These are phyloP conservation scores for Lutraria lutraria DNA, from an alignment of 2,888 invertebrate species.

Conservation along the genomic window DNA sequence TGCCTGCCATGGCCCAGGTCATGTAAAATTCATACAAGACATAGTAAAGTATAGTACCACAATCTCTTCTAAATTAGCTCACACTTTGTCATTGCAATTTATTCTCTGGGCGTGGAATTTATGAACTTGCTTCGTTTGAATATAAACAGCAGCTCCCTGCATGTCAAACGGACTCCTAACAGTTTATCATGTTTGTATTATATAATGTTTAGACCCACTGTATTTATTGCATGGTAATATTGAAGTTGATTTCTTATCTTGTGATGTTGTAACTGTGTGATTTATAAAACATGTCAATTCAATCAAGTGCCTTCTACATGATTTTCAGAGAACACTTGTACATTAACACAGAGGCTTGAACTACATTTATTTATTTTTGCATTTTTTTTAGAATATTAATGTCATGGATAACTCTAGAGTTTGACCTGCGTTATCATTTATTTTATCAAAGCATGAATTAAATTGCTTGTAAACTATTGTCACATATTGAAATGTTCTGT, in stretches of 20 bases:
- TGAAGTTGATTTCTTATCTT: background rate
- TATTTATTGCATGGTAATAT: background rate
- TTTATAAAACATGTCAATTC: background rate
- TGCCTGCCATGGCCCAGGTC: background rate
- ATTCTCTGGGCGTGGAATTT: background rate
- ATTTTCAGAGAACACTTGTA: background rate
- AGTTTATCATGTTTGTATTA: background rate
- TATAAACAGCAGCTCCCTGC: background rate
- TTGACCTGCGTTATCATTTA: too few relatives aligned
- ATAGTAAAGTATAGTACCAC: background rate
- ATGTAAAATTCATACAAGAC: background rate
- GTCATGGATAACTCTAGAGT: too few relatives aligned
- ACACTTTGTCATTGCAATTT: background rate
- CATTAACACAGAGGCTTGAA: background rate
- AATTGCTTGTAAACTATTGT: too few relatives aligned
- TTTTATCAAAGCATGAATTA: too few relatives aligned
- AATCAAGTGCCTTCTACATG: background rate
- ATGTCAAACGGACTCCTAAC: background rate
- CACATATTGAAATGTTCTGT: too few relatives aligned
- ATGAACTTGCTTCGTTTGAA: background rate
- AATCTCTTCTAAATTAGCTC: background rate
- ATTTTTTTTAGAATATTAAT: background rate
- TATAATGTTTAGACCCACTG: background rate
- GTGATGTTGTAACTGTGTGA: background rate
- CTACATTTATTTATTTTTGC: background rate